These are phyloP conservation scores for Maniola jurtina DNA, from an alignment of 1,140 invertebrate species.

Conservation along the genomic window DNA sequence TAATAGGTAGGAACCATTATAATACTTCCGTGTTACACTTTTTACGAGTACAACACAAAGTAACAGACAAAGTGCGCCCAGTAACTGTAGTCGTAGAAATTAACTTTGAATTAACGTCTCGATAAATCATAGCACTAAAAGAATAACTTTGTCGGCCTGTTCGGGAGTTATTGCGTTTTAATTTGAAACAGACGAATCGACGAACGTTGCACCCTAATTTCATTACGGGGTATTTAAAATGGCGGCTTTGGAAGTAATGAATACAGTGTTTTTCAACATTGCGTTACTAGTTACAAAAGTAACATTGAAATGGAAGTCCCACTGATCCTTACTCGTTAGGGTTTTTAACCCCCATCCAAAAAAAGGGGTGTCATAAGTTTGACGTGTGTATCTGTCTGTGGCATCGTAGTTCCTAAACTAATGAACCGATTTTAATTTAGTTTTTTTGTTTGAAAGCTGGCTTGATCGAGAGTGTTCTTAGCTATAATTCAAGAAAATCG, in stretches of 20 bases:
- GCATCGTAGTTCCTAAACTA: too few relatives aligned
- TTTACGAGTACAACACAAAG: slow-evolving; percentile 11
- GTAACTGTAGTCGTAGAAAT: slow-evolving; percentile 17
- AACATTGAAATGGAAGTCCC: too few relatives aligned
- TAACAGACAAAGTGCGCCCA: slow-evolving; percentile 14
- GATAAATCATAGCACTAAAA: slow-evolving; percentile 34
- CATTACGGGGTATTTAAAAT: neutral
- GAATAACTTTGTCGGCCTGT: slow-evolving; percentile 27
- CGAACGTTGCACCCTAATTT: slow-evolving; percentile 12
- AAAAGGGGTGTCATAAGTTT: too few relatives aligned
- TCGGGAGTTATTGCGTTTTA: slow-evolving; percentile 26
- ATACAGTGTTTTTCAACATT: too few relatives aligned
- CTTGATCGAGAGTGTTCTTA: too few relatives aligned
- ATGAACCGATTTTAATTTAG: too few relatives aligned
- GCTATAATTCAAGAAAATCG: too few relatives aligned
- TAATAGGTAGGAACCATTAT: slow-evolving; percentile 2
- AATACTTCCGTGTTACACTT: slow-evolving; percentile 5
- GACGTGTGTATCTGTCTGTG: too few relatives aligned
- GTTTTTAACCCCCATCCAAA: too few relatives aligned
- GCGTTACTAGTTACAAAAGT: too few relatives aligned
- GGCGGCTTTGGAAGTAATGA: neutral
- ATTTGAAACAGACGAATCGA: slow-evolving; percentile 34
- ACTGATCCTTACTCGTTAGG: too few relatives aligned
- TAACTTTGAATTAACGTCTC: slow-evolving; percentile 30
- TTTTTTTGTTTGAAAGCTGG: too few relatives aligned